A percentile compares a stretch with the other conserved stretches of the same genome.
Evolutionary conservation across 2,797 vertebrate species (phyloP).

Genomic region (Hyperoplus immaculatus): DNA sequence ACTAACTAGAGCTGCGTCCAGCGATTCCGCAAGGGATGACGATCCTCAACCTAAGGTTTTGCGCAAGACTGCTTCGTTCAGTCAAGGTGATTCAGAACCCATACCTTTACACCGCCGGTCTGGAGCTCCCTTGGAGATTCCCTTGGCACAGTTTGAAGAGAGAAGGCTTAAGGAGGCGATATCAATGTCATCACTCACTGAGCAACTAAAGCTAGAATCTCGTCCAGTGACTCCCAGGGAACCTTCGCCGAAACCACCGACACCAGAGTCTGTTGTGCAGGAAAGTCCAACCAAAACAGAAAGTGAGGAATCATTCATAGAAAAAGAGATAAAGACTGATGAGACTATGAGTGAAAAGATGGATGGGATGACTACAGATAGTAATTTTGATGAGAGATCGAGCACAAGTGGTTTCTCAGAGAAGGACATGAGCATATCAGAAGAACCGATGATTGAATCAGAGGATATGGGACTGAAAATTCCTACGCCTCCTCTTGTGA

Average conservation of each 20-base stretch:
- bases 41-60: conserved; percentile 86
- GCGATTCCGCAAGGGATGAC: conserved; percentile 89
- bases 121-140: conserved; percentile 95
- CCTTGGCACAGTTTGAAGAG: conserved; percentile 89
- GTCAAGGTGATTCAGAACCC: conserved; percentile 93
- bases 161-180: conserved; percentile 92
- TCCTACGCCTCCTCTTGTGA: conserved; percentile 61
- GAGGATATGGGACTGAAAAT: conserved; percentile 70
- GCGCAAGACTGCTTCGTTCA: conserved; percentile 97
- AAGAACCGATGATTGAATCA: conserved; percentile 79
- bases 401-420: conserved; percentile 82
- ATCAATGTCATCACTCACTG: conserved; percentile 93
- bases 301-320: conserved; percentile 72
- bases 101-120: conserved; percentile 92
- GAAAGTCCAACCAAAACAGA: conserved; percentile 76
- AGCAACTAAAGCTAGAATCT: conserved; percentile 84
- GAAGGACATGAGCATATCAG: conserved; percentile 83
- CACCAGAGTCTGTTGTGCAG: conserved; percentile 71
- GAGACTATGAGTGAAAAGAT: conserved; percentile 74
- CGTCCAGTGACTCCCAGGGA: conserved; percentile 80
- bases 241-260: conserved; percentile 70
- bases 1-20: conserved; percentile 92
- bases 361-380: conserved; percentile 74
- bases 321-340: conserved; percentile 74
- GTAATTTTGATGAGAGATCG: conserved; percentile 78